Base-by-base conservation (phyloP, 2,888 invertebrate genomes). In the Frankliniella intonsa region DNA sequence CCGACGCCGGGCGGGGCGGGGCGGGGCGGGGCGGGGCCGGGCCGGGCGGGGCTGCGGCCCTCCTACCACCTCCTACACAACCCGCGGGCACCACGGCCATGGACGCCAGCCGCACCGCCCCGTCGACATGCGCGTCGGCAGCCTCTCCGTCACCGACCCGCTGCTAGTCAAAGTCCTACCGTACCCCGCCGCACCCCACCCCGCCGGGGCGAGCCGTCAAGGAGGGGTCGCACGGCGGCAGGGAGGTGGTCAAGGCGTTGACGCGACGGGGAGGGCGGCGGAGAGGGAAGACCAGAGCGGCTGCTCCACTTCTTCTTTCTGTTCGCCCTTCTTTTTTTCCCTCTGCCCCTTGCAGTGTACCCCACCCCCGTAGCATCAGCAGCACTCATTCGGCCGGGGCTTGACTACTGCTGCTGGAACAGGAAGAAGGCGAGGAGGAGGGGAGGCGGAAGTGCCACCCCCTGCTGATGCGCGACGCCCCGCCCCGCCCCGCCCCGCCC, bases 371-470 rank as follows among this genome's bases (percentile, higher is more conserved):
- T 38, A 38, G 14, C 55, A 55, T 5, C 55, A 22, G 69, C 69
- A 76, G 69, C 69, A 76, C 69, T 76, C 25, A 62, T 69, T 69
- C 69, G 69, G 22, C 69, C 11, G 12, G 69, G 10, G 11, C 69
- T 22, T 25, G 22, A 22, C 25, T 22, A 22, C n/a, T 25, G 25
- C 69, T 76, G 69, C 25, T 25, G 25, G 12, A 25, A 25, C 69
- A 76, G 69, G 69, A 76, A 76, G 69, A 76, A 25, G 25, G 25
- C 8, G 69, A 12, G 25, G 25, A 12, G 69, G 69, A 25, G 62
- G 62, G 69, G 22, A 76, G 62, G 62, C 62, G 62, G 62, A 62
- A 62, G 62, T 62, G 62, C 62, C 62, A n/a, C 62, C 62, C 62
- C 5, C 5, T 38, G 38, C 38, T 38, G 62, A 62, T 62, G 62